These are phyloP conservation scores for Pica pica DNA, from an alignment of 2,113 vertebrate genomes.

Conservation along the genomic window DNA sequence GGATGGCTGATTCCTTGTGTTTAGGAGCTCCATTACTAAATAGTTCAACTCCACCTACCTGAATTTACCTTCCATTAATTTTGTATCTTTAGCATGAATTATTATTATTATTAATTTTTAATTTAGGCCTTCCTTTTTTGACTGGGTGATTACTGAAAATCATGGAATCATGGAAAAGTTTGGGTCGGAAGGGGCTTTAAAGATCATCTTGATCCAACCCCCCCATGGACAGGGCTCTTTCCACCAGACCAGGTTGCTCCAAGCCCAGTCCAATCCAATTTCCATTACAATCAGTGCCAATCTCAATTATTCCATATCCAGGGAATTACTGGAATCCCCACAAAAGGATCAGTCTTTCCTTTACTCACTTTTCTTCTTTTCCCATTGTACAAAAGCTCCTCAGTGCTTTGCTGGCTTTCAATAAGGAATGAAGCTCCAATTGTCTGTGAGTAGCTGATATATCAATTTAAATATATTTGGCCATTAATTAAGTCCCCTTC, in stretches of 20 bases:
- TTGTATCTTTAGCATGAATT: background rate
- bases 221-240: background rate
- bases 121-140: background rate
- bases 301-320: background rate
- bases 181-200: background rate
- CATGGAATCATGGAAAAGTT: background rate
- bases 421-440: background rate
- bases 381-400: background rate
- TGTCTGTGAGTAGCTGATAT: slow-evolving; percentile 26
- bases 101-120: background rate
- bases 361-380: background rate
- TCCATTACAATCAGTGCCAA: background rate
- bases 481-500: slow-evolving; percentile 38
- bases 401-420: background rate
- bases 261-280: background rate
- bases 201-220: background rate
- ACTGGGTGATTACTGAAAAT: background rate
- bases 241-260: background rate
- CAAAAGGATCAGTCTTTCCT: background rate
- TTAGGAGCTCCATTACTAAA: background rate
- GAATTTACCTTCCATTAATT: background rate
- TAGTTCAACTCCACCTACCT: background rate
- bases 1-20: background rate
- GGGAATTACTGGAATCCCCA: background rate
- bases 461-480: slow-evolving; percentile 55